Evolutionary conservation across 2,888 invertebrate species (phyloP).

Genomic region (Cactoblastis cactorum): DNA sequence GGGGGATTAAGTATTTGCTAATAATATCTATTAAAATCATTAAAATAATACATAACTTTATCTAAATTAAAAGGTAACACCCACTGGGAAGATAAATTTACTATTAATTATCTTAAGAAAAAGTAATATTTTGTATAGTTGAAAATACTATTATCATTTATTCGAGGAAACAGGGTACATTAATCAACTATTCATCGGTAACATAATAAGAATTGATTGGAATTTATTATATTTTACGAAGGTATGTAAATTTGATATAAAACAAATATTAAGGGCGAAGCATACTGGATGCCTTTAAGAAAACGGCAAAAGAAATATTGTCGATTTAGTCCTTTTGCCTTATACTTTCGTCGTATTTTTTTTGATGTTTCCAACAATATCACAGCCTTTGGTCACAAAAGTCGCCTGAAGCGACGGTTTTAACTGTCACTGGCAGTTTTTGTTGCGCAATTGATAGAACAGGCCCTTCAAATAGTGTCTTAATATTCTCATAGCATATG

Average conservation of each 20-base stretch:
- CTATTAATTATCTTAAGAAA: not conserved
- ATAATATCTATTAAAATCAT: constrained; percentile 22
- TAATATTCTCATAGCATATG: too few relatives aligned
- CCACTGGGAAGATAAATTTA: constrained; percentile 10
- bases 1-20: constrained; percentile 30
- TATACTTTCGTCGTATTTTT: not conserved
- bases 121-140: not conserved
- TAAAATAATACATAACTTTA: constrained; percentile 11
- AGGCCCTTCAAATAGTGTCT: too few relatives aligned
- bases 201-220: too few relatives aligned
- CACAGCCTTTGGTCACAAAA: constrained; percentile 1
- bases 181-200: not conserved
- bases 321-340: not conserved
- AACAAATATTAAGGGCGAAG: too few relatives aligned
- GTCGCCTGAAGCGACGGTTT: not conserved
- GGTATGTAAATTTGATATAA: too few relatives aligned
- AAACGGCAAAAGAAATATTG: too few relatives aligned
- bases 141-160: not conserved
- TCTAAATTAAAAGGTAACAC: constrained; percentile 13
- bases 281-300: too few relatives aligned
- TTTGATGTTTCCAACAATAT: not conserved
- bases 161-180: not conserved
- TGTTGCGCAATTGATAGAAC: not conserved
- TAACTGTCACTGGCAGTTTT: not conserved
- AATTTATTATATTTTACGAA: too few relatives aligned